Evolutionary conservation across 2,113 vertebrate genomes (phyloP).

Genomic region (Xiphorhynchus elegans): DNA sequence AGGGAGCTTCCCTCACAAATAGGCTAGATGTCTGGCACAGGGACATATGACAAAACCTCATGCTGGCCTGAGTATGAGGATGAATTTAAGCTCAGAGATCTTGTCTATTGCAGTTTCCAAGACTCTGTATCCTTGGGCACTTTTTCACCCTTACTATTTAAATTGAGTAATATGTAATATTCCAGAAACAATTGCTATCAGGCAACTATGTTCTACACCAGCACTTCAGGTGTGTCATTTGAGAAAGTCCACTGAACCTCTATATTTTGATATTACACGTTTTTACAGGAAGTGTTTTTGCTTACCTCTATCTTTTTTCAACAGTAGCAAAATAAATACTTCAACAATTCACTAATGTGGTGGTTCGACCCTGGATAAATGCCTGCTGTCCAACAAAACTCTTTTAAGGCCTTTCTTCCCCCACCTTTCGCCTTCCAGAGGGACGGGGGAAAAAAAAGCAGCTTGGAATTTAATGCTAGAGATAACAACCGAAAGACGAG

Average conservation of each 20-base stretch:
- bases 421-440: no score
- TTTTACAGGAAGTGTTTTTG: background rate
- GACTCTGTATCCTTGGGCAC: background rate
- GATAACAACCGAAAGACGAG: no score
- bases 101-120: background rate
- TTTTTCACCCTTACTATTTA: background rate
- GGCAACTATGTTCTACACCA: background rate
- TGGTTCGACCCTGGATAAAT: no score
- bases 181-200: background rate
- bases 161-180: background rate
- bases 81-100: background rate
- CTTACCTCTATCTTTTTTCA: background rate
- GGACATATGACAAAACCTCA: background rate
- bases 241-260: background rate
- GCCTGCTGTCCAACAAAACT: no score
- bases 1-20: fast-evolving
- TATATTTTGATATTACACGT: background rate
- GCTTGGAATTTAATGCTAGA: no score
- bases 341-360: background rate
- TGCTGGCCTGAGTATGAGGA: fast-evolving
- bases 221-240: background rate
- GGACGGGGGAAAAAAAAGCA: no score
- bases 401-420: no score
- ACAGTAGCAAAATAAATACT: background rate
- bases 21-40: fast-evolving